A percentile compares a stretch with the other conserved stretches of the same genome.
These are phyloP conservation scores for Acholoe squamosa DNA, from an alignment of 2,888 invertebrate genomes.

Conservation along the genomic window DNA sequence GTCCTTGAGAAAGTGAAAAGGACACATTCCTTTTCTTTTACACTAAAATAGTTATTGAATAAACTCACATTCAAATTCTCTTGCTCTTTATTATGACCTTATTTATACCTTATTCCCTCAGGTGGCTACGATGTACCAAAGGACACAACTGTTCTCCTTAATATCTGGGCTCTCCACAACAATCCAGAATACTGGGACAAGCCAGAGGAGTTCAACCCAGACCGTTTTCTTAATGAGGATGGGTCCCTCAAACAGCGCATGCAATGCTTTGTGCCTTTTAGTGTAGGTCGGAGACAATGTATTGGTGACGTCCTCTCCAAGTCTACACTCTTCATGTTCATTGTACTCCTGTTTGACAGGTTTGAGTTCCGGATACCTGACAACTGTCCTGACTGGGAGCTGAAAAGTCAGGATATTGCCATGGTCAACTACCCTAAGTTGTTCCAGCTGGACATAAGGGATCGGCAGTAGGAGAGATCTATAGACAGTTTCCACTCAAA, in stretches of 20 bases:
- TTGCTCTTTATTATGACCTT: no score
- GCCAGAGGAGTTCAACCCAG: slow-evolving; percentile 24
- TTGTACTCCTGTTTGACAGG: slow-evolving; percentile 9
- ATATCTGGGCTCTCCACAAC: slow-evolving; percentile 27
- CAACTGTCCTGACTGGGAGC: background rate
- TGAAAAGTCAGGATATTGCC: background rate
- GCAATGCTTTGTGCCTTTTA: background rate
- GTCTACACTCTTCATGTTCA: slow-evolving; percentile 1
- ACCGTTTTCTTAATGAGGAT: background rate
- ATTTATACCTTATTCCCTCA: background rate
- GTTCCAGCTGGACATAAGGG: background rate
- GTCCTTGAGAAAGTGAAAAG: no score
- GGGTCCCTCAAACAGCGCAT: background rate
- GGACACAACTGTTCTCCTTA: background rate
- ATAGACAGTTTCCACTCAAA: no score
- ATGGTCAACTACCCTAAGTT: background rate
- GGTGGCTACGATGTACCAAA: slow-evolving; percentile 39
- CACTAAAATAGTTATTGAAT: background rate
- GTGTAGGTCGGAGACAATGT: slow-evolving; percentile 28
- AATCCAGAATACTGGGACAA: slow-evolving; percentile 13
- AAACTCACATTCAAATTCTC: background rate
- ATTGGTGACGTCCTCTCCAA: background rate
- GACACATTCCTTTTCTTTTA: background rate
- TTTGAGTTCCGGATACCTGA: background rate
- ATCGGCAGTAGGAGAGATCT: background rate